Evolutionary conservation across 2,888 invertebrate species (phyloP).

Genomic region (Ochropleura leucogaster): DNA sequence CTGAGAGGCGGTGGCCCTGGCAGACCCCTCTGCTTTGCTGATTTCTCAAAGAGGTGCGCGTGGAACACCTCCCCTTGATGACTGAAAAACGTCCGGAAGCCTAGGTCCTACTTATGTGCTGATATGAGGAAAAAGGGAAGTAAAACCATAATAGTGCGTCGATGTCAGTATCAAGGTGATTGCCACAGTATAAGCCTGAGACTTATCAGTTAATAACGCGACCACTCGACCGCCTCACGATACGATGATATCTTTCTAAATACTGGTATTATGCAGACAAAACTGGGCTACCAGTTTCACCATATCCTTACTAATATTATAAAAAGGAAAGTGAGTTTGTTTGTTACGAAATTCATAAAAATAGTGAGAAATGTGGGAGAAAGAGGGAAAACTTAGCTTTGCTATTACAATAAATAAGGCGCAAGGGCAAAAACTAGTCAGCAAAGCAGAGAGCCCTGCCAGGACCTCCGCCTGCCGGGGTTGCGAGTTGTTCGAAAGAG

Average conservation of each 20-base stretch:
- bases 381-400: too few species aligned
- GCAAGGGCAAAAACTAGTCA: too few species aligned
- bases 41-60: too few species aligned
- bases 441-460: too few species aligned
- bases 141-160: slow-evolving; percentile 1
- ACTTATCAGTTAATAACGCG: slow-evolving; percentile 59
- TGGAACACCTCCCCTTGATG: not conserved
- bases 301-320: not conserved
- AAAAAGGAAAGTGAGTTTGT: too few species aligned
- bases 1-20: too few species aligned
- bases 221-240: slow-evolving; percentile 44
- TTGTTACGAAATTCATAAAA: too few species aligned
- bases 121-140: not conserved
- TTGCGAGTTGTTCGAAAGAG: too few species aligned
- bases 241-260: slow-evolving; percentile 37
- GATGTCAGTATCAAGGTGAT: slow-evolving; percentile 42
- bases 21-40: too few species aligned
- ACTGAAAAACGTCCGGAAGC: not conserved
- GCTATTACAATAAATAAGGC: too few species aligned
- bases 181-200: slow-evolving; percentile 17
- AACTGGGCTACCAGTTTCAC: slow-evolving; percentile 12
- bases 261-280: slow-evolving; percentile 38
- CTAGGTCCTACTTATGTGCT: not conserved
- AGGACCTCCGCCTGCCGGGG: too few species aligned
- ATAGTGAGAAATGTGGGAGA: too few species aligned